Evolutionary conservation across 2,888 invertebrate genomes (phyloP).

Genomic region (Rutpela maculata): DNA sequence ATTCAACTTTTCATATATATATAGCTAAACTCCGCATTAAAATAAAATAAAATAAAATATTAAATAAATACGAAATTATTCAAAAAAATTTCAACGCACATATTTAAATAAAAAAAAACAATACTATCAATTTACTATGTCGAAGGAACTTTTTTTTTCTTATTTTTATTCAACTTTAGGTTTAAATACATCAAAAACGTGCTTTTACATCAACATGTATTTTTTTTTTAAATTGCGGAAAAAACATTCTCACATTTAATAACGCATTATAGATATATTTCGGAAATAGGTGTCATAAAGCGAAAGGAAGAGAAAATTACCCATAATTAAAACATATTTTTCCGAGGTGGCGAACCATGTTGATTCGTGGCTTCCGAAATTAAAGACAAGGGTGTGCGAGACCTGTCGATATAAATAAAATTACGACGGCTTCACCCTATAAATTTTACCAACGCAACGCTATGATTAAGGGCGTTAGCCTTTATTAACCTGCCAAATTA

Average conservation of each 20-base stretch:
- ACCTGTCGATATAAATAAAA: constrained; percentile 65
- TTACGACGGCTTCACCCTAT: constrained; percentile 65
- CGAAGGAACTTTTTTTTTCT: no score
- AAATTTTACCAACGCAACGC: constrained; percentile 63
- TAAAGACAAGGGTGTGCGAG: constrained; percentile 59
- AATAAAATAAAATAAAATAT: no score
- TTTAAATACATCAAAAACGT: no score
- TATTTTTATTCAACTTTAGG: no score
- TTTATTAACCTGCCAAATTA: constrained; percentile 60
- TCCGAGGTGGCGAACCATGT: constrained; percentile 50
- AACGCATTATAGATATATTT: constrained; percentile 1
- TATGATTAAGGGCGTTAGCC: constrained; percentile 65
- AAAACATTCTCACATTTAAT: constrained; percentile 16
- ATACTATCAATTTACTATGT: no score
- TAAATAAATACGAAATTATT: no score
- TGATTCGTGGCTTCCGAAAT: constrained; percentile 59
- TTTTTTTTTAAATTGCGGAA: no score
- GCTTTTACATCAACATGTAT: no score
- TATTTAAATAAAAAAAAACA: no score
- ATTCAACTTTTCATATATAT: no score
- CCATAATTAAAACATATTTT: constrained; percentile 53
- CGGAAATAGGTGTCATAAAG: constrained; percentile 18
- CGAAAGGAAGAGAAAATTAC: constrained; percentile 32
- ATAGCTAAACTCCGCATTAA: no score
- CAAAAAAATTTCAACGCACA: no score